phyloP scores from a whole-genome alignment of 2,888 invertebrate genomes.

The Drosophila rubida region DNA sequence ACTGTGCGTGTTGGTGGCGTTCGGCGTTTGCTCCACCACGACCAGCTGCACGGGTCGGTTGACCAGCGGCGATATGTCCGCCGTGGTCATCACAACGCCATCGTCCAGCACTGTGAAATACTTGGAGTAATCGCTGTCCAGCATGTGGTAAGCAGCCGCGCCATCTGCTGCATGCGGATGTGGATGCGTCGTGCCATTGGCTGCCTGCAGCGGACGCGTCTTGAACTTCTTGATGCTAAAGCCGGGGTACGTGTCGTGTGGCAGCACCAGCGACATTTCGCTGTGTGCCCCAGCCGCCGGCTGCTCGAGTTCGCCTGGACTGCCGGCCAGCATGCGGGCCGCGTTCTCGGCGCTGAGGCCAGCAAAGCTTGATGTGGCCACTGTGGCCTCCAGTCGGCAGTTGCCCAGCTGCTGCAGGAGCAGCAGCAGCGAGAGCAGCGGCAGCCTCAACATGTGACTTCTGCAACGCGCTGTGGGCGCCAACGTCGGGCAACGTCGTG shows the following conservation, averaged over 20 bases:
- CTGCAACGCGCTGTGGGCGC: constrained; percentile 38
- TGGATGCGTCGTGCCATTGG: constrained; percentile 42
- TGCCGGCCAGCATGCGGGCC: constrained; percentile 79
- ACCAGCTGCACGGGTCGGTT: constrained; percentile 93
- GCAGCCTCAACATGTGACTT: constrained; percentile 19
- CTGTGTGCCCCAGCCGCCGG: constrained; percentile 55
- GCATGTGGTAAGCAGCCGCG: constrained; percentile 86
- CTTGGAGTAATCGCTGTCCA: constrained; percentile 92
- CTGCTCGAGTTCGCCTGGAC: constrained; percentile 56
- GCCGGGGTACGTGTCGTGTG: constrained; percentile 95
- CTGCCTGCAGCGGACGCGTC: constrained; percentile 75
- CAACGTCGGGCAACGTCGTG: constrained; percentile 79
- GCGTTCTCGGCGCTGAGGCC: constrained; percentile 80
- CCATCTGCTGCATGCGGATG: neutral
- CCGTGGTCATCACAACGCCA: constrained; percentile 96
- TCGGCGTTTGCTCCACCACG: constrained; percentile 92
- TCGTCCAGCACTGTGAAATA: constrained; percentile 95
- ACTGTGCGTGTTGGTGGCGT: constrained; percentile 91
- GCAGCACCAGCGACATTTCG: constrained; percentile 87
- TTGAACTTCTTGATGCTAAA: constrained; percentile 93
- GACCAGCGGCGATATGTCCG: constrained; percentile 92
- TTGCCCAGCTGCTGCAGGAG: constrained; percentile 14
- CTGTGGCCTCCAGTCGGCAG: constrained; percentile 2
- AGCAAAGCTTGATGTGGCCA: constrained; percentile 48
- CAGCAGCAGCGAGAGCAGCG: constrained; percentile 21